Base-by-base conservation (phyloP, 2,113 vertebrate species). In the Stigmatopora argus region DNA sequence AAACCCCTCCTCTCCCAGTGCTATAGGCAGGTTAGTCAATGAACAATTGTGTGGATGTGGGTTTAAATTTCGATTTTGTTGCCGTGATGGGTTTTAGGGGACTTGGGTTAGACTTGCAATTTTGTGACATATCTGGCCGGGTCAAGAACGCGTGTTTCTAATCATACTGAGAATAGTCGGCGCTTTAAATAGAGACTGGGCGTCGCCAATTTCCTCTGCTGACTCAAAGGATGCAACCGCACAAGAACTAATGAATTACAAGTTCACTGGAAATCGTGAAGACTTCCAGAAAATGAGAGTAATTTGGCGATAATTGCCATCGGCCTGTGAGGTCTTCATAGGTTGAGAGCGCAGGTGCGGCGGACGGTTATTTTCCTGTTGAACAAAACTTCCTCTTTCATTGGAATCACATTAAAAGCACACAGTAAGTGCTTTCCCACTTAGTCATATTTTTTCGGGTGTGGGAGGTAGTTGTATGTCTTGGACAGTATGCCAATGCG, bases 231-330 rank as follows among this genome's bases (percentile, higher is more conserved):
- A 87, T 84, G 75, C 87, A 83, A 81, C 85, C 84, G 85, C 83
- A 74, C 75, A 78, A 52, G 56, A 79, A 77, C 82, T 83, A 79
- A 87, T 86, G 87, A 90, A 89, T 84, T 88, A 84, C 76, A 88
- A 86, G 80, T 83, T 88, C 76, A 87, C 84, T 88, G 91, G 90
- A 91, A 91, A 91, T 88, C 84, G 83, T 89, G 86, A 90, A 80
- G 79, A 71, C 74, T 73, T 78, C 7, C 75, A 87, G 81, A 83
- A 88, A 87, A 86, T 79, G 81, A 68, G 78, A 82, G 83, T 70
- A 75, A 85, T 88, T 90, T 87, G 79, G 67, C 62, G 70, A 82
- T 86, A 88, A 91, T 87, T 89, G 86, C 78, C 79, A 81, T 83
- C 69, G 26, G 84, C 78, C 69, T 70, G 79, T 82, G 74, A 47